phyloP scores from a whole-genome alignment of 1,140 invertebrate species.

The Aphelenchoides avenae region DNA sequence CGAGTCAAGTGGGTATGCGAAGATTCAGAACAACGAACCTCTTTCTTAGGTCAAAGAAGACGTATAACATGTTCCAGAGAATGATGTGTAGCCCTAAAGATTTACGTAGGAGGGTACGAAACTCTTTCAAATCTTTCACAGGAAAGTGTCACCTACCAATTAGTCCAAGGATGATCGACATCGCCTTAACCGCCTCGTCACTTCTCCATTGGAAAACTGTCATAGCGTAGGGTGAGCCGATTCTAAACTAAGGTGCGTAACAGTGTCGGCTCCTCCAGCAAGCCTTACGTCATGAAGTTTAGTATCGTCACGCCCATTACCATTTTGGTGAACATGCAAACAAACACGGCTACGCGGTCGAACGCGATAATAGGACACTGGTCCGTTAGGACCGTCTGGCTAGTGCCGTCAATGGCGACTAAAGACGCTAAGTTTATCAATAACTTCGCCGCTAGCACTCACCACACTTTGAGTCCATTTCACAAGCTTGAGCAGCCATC shows the following conservation, averaged over 20 bases:
- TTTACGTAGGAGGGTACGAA: too few relatives aligned
- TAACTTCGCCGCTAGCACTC: not conserved
- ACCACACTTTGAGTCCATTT: conserved; percentile 2
- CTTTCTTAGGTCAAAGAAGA: conserved; percentile 34
- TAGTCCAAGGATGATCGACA: conserved; percentile 33
- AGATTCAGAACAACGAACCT: conserved; percentile 13
- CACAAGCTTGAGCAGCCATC: not conserved
- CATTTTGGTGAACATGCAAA: conserved; percentile 35
- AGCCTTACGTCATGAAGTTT: conserved; percentile 37
- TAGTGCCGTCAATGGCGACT: not conserved
- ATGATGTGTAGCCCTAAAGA: too few relatives aligned
- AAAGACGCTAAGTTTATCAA: not conserved
- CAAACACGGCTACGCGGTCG: conserved; percentile 36
- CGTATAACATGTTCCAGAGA: too few relatives aligned
- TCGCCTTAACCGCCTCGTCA: conserved; percentile 34
- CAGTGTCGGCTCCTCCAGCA: too few relatives aligned
- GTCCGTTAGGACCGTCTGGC: not conserved
- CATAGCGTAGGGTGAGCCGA: conserved; percentile 48
- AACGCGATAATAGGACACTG: conserved; percentile 8
- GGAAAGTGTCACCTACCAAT: conserved; percentile 40
- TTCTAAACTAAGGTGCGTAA: conserved; percentile 9
- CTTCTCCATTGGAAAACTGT: conserved; percentile 42
- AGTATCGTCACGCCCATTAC: conserved; percentile 31
- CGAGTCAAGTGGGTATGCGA: not conserved
- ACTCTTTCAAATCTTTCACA: too few relatives aligned